phyloP scores from a whole-genome alignment of 1,140 invertebrate species.

The Aphidius ervi region DNA sequence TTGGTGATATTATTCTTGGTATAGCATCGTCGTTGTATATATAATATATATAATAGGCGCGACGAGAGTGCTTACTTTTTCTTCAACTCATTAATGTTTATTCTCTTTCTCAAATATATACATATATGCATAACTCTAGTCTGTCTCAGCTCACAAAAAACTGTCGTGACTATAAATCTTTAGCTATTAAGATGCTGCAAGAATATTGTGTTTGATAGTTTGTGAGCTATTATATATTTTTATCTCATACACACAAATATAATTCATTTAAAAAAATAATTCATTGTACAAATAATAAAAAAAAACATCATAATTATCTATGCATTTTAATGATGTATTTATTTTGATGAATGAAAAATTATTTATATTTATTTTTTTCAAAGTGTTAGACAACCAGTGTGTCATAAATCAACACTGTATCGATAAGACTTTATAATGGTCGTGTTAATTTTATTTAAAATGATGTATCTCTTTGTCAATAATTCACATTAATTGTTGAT shows the following conservation, averaged over 20 bases:
- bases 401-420: too few relatives aligned
- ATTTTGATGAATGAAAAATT: too few relatives aligned
- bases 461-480: too few relatives aligned
- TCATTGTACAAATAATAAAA: too few relatives aligned
- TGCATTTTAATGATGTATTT: too few relatives aligned
- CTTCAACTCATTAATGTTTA: slow-evolving; percentile 9
- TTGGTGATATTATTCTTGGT: slow-evolving; percentile 15
- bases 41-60: slow-evolving; percentile 24
- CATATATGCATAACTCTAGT: slow-evolving; percentile 17
- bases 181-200: slow-evolving; percentile 50
- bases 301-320: too few relatives aligned
- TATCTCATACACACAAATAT: too few relatives aligned
- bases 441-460: too few relatives aligned
- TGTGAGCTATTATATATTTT: slow-evolving; percentile 23
- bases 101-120: slow-evolving; percentile 10
- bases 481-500: too few relatives aligned
- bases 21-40: slow-evolving; percentile 8
- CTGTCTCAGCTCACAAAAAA: slow-evolving; percentile 23
- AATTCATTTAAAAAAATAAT: not conserved
- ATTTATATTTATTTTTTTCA: too few relatives aligned
- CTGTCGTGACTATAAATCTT: slow-evolving; percentile 42
- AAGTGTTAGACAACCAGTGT: too few relatives aligned
- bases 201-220: slow-evolving; percentile 46
- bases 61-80: slow-evolving; percentile 15
- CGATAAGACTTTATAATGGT: too few relatives aligned